Evolutionary conservation across 2,888 invertebrate species (phyloP).

Genomic region (Perizoma flavofasciatum): DNA sequence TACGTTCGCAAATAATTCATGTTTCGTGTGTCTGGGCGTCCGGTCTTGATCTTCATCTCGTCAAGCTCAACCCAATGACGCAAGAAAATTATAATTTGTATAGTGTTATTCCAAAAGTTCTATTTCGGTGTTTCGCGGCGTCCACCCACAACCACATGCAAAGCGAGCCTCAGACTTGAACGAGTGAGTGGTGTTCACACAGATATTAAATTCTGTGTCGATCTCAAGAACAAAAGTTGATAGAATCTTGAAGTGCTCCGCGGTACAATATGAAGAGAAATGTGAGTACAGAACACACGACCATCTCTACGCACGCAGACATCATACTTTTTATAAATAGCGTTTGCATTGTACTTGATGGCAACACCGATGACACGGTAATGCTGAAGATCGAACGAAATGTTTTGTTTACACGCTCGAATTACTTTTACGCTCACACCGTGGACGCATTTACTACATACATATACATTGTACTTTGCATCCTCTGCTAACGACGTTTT

Average conservation of each 20-base stretch:
- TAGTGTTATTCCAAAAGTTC: slow-evolving; percentile 81
- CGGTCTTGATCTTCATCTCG: slow-evolving; percentile 74
- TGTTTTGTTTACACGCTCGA: slow-evolving; percentile 62
- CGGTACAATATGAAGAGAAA: slow-evolving; percentile 75
- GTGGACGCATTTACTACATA: slow-evolving; percentile 20
- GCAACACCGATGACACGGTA: slow-evolving; percentile 51
- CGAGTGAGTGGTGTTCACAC: slow-evolving; percentile 62
- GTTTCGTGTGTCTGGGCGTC: slow-evolving; percentile 42
- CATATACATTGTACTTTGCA: slow-evolving; percentile 2
- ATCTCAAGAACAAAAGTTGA: slow-evolving; percentile 43
- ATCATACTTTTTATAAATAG: slow-evolving; percentile 50
- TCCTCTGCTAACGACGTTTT: slow-evolving; percentile 9
- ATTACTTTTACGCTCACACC: slow-evolving; percentile 35
- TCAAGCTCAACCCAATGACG: slow-evolving; percentile 70
- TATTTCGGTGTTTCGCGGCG: slow-evolving; percentile 75
- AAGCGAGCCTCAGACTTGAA: slow-evolving; percentile 63
- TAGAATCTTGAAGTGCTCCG: slow-evolving; percentile 43
- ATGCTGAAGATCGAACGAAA: slow-evolving; percentile 53
- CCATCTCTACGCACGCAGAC: slow-evolving; percentile 29
- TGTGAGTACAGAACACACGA: slow-evolving; percentile 64
- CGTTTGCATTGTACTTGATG: slow-evolving; percentile 49
- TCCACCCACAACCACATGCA: slow-evolving; percentile 65
- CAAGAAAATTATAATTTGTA: slow-evolving; percentile 77
- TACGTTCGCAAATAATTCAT: slow-evolving; percentile 25
- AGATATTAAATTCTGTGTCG: slow-evolving; percentile 58